Evolutionary conservation across 1,140 invertebrate species (phyloP).

Genomic region (Drosophila saltans): DNA sequence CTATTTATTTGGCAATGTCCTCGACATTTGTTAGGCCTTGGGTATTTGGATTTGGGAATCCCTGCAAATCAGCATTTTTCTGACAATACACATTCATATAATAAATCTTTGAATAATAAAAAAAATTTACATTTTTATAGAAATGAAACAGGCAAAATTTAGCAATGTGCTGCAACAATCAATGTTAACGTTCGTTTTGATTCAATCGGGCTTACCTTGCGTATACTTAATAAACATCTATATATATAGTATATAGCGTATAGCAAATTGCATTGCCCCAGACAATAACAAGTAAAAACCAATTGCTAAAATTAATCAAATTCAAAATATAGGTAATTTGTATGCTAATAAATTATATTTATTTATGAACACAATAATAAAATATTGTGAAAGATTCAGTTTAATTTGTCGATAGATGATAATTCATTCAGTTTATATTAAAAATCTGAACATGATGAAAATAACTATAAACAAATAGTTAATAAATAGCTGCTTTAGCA

Average conservation of each 20-base stretch:
- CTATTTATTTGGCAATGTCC: slow-evolving; percentile 32
- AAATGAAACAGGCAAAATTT: slow-evolving; percentile 25
- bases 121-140: slow-evolving; percentile 76
- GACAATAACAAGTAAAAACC: neutral
- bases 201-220: neutral
- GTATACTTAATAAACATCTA: neutral
- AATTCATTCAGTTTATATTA: no score
- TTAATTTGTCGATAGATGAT: no score
- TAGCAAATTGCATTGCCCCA: neutral
- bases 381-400: no score
- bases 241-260: neutral
- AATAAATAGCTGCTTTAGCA: no score
- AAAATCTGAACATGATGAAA: no score
- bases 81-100: slow-evolving; percentile 44
- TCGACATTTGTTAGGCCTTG: slow-evolving; percentile 40
- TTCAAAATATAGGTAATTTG: neutral
- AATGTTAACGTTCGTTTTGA: slow-evolving; percentile 17
- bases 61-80: slow-evolving; percentile 70
- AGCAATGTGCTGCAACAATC: slow-evolving; percentile 52
- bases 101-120: slow-evolving; percentile 73
- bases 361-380: neutral
- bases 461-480: no score
- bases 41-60: slow-evolving; percentile 32
- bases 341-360: slow-evolving; percentile 2
- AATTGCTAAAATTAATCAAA: slow-evolving; percentile 5